Conservation (phyloP, 2,888 invertebrate genomes). For the Rhagonycha fulva region DNA sequence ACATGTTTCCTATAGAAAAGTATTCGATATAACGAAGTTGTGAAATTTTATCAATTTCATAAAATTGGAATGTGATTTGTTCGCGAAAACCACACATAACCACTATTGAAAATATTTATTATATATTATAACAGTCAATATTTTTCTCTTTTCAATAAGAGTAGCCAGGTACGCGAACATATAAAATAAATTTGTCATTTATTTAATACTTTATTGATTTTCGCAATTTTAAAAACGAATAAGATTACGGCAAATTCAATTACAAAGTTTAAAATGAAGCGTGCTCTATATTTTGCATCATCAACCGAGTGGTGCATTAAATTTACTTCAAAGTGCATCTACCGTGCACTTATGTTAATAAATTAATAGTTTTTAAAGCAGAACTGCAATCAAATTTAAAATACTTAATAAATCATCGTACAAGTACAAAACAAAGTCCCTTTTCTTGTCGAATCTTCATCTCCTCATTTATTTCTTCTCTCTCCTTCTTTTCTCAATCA, state of each 20-base stretch:
- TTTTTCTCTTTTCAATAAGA: not conserved
- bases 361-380: not conserved
- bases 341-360: not conserved
- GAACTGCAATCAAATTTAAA: no score
- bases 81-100: conserved; percentile 11
- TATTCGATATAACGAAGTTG: conserved; percentile 11
- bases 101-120: not conserved
- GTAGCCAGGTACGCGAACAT: not conserved
- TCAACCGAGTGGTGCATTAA: not conserved
- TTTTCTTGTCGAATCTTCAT: no score
- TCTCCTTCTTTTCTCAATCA: no score
- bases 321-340: not conserved
- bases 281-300: not conserved
- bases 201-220: not conserved
- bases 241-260: not conserved
- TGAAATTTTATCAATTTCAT: conserved; percentile 21
- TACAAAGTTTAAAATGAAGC: not conserved
- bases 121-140: not conserved
- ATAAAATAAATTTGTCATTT: not conserved
- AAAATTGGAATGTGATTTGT: conserved; percentile 21
- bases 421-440: no score
- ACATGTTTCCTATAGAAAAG: conserved; percentile 9
- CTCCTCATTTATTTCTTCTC: no score
- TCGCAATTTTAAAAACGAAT: not conserved
- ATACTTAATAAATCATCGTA: no score